Percentiles rank a stretch among this genome's conserved stretches.
These are phyloP conservation scores for Nasonia vitripennis DNA, from an alignment of 1,140 invertebrate genomes.

Conservation along the genomic window DNA sequence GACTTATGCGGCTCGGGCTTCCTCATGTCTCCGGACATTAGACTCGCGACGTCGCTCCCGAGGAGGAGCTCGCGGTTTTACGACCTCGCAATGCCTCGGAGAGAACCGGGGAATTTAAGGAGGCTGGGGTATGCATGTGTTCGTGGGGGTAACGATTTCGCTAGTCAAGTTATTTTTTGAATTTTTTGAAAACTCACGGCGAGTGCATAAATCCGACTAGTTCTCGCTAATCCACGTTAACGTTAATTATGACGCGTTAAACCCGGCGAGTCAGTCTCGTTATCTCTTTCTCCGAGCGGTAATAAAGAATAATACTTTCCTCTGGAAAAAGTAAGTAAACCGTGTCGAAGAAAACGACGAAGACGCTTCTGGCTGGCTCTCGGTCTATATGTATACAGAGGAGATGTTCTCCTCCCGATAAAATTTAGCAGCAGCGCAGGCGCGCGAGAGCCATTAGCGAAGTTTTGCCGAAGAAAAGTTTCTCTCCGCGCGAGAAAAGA, in stretches of 20 bases:
- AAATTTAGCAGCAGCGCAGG: neutral
- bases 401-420: neutral
- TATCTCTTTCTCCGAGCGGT: neutral
- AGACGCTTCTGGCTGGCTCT: neutral
- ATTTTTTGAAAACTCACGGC: neutral
- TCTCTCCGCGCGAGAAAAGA: neutral
- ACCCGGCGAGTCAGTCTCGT: neutral
- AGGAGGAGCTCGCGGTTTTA: neutral
- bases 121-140: neutral
- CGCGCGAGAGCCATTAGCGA: slow-evolving; percentile 10
- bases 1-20: neutral
- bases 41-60: neutral
- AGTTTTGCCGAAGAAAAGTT: neutral
- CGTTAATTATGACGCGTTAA: neutral
- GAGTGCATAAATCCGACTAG: neutral
- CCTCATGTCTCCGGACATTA: neutral
- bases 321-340: neutral
- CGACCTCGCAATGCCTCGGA: neutral
- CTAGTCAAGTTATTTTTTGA: neutral
- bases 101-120: neutral
- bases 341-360: neutral
- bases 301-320: neutral
- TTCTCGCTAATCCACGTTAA: neutral
- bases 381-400: neutral
- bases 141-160: neutral